These are phyloP conservation scores for Chondrosia reniformis DNA, from an alignment of 37 sponge, comb jelly and placozoan genomes.

Conservation along the genomic window DNA sequence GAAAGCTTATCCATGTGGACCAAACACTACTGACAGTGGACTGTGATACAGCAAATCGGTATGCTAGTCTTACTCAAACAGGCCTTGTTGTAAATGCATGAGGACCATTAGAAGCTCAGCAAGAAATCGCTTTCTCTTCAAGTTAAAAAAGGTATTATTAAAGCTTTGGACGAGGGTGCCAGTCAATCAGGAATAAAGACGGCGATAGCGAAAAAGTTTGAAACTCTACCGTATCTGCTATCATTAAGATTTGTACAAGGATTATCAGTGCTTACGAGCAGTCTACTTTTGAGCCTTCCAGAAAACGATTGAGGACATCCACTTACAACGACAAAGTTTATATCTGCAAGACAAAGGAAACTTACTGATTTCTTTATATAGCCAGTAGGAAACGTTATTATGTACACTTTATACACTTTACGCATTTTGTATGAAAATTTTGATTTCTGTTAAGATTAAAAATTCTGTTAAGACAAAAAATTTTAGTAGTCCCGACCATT, in stretches of 20 bases:
- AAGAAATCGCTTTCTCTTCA: conserved; percentile 9
- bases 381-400: too few species aligned
- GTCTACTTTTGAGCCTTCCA: neutral
- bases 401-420: too few species aligned
- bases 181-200: neutral
- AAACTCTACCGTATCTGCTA: conserved; percentile 5
- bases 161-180: neutral
- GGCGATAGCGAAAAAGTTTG: neutral
- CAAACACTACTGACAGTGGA: conserved; percentile 36
- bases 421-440: too few species aligned
- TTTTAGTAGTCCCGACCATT: too few species aligned
- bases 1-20: conserved; percentile 44
- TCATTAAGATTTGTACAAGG: neutral
- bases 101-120: conserved; percentile 15
- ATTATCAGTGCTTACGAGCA: neutral
- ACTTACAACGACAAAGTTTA: neutral
- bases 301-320: neutral
- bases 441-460: too few species aligned
- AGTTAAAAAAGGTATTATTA: neutral
- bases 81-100: conserved; percentile 22
- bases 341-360: too few species aligned
- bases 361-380: too few species aligned
- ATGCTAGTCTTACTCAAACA: conserved; percentile 29
- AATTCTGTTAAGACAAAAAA: too few species aligned
- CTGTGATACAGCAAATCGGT: conserved; percentile 23